A percentile compares a stretch with the other conserved stretches of the same genome.
Conservation (phyloP, 1,140 invertebrate genomes). For the Temnothorax nylanderi region DNA sequence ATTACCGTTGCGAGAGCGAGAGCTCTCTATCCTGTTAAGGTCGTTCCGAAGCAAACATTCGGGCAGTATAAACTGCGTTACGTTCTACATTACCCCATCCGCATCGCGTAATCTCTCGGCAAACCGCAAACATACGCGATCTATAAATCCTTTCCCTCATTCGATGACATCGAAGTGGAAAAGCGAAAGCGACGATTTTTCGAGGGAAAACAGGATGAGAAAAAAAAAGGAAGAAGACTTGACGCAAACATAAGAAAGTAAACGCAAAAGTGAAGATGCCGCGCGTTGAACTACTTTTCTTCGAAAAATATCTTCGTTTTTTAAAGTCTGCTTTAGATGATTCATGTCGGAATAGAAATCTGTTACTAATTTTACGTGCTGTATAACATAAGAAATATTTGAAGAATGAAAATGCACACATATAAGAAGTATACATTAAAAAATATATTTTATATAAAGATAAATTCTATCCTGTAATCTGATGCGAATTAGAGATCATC, state of each 20-base stretch:
- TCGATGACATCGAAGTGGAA: not conserved
- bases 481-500: not conserved
- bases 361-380: not conserved
- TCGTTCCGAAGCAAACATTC: not conserved
- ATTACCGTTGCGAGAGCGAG: constrained; percentile 58
- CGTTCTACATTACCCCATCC: constrained; percentile 15
- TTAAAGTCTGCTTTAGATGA: not conserved
- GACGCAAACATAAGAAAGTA: constrained; percentile 14
- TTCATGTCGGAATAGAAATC: not conserved
- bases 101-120: not conserved
- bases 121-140: constrained; percentile 36
- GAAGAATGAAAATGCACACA: not conserved
- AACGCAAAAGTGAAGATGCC: constrained; percentile 6
- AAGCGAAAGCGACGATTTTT: constrained; percentile 36
- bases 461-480: not conserved
- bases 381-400: not conserved
- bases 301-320: not conserved
- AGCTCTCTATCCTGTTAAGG: not conserved
- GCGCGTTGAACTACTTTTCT: not conserved
- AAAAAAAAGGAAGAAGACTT: not conserved
- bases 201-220: not conserved
- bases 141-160: not conserved
- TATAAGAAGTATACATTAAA: not conserved
- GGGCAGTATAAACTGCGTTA: not conserved
- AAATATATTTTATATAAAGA: no score